A percentile compares a stretch with the other conserved stretches of the same genome.
These are phyloP conservation scores for Pitangus sulphuratus DNA, from an alignment of 2,797 vertebrate genomes.

Conservation along the genomic window DNA sequence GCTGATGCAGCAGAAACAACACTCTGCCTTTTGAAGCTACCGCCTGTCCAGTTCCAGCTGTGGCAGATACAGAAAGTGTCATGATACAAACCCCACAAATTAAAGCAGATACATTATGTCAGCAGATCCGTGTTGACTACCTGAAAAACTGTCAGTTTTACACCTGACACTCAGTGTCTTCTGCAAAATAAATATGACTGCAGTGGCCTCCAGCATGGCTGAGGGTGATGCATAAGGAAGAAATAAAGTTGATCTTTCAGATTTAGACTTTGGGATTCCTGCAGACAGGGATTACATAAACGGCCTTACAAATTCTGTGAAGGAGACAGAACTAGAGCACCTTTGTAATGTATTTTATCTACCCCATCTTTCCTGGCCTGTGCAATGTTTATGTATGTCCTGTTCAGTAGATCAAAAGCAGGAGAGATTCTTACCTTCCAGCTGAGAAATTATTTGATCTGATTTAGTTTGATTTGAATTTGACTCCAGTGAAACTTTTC, in stretches of 20 bases:
- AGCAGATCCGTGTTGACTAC: not conserved
- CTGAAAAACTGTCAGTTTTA: not conserved
- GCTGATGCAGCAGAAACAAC: not conserved
- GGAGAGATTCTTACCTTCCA: not conserved
- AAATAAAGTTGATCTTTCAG: not conserved
- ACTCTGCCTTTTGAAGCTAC: not conserved
- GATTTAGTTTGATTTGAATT: not conserved
- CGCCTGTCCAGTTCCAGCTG: not conserved
- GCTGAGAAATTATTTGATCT: not conserved
- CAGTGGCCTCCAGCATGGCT: not conserved
- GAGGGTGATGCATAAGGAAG: not conserved
- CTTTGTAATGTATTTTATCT: not conserved
- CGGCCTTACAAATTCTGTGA: not conserved
- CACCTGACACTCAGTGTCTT: not conserved
- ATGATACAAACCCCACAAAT: rapidly evolving
- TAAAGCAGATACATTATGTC: not conserved
- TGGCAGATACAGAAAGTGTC: not conserved
- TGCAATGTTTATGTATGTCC: not conserved
- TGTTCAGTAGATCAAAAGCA: not conserved
- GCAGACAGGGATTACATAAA: not conserved
- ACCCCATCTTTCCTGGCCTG: not conserved
- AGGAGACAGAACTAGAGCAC: not conserved
- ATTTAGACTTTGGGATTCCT: not conserved
- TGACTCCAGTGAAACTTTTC: not conserved
- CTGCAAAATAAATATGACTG: not conserved